Base-by-base conservation (phyloP, 2,888 invertebrate species). In the Amiota mariae region DNA sequence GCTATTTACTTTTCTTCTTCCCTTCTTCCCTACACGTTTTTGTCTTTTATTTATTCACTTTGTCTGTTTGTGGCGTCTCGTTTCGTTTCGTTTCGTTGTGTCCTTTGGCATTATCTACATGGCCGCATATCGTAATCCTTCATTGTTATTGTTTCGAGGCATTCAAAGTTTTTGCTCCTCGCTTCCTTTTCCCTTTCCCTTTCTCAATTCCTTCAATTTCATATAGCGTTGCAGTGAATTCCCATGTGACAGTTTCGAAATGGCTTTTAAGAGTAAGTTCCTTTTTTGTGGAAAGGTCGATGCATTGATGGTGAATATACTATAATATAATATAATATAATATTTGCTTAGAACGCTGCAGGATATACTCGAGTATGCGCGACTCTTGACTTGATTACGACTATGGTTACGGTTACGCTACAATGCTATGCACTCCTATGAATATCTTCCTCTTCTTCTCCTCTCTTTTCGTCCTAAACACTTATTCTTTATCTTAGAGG, bases 21-120 rank as follows among this genome's bases (percentile, higher is more conserved):
- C 79, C 36, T 76, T 75, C 80, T 78, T 76, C 81, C 81, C 81
- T 48, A 20, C 56, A 13, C 59, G 67, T 9, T 59, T 63, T 56
- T 54, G 70, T 57, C 54, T 54, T 24, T 56, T 36, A 24, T 56
- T n/a, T 18, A 15, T 15, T 71, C 68, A 73, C 73, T 79, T 76
- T 82, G 80, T 79, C 48, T 82, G 81, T 79, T 82, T 84, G 80
- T 82, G 79, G 79, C 85, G 83, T 87, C 87, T 86, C 84, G 87
- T 81, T 76, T 81, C 80, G 87, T 81, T 76, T 81, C 80, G 80
- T 80, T 79, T 75, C 76, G 73, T 68, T 72, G 3, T 36, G 20
- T 67, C 78, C 68, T 73, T 56, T 54, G 70, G 64, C 66, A 70
- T 47, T 64, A 54, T 51, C 54, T 76, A 76, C 77, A 76, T 72